A percentile compares a stretch with the other conserved stretches of the same genome.
Evolutionary conservation across 2,888 invertebrate genomes (phyloP).

Genomic region (Escarpia spicata): DNA sequence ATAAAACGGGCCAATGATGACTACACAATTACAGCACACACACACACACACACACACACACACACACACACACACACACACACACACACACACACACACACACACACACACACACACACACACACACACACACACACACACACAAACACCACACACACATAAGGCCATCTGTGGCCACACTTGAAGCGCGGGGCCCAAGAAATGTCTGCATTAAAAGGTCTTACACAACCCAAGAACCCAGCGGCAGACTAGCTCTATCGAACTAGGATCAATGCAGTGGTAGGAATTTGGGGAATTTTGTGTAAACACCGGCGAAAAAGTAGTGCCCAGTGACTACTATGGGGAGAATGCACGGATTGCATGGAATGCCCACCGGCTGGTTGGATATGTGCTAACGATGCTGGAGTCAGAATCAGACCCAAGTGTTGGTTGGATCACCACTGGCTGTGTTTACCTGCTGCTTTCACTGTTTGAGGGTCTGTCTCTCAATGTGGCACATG

Average conservation of each 20-base stretch:
- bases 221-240: background rate
- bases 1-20: no score
- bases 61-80: no score
- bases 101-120: no score
- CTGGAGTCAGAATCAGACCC: background rate
- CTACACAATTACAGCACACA: no score
- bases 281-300: background rate
- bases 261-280: background rate
- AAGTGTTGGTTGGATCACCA: background rate
- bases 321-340: background rate
- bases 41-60: no score
- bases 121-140: no score
- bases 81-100: no score
- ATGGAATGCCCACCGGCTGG: background rate
- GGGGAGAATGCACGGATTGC: background rate
- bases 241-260: background rate
- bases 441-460: background rate
- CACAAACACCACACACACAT: background rate
- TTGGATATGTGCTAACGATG: background rate
- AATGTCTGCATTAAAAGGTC: background rate
- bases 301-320: background rate
- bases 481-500: background rate
- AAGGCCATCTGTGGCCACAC: background rate
- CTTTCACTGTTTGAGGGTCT: background rate
- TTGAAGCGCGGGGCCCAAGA: background rate